Conservation (phyloP, 1,140 invertebrate genomes). For the Cydia splendana region DNA sequence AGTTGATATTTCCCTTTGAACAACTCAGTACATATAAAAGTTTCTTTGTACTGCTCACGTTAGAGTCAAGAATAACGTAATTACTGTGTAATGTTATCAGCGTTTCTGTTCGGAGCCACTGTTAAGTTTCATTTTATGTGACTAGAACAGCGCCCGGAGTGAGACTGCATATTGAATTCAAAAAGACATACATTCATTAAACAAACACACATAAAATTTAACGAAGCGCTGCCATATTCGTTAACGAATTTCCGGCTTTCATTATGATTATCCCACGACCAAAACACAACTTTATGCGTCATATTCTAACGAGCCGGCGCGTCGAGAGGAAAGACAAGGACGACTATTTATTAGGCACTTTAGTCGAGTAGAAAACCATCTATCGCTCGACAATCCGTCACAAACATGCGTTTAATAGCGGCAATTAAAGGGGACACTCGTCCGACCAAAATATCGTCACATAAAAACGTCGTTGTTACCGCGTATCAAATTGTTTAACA, state of each 20-base stretch:
- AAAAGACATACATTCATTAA: conserved; percentile 75
- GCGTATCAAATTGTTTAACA: conserved; percentile 72
- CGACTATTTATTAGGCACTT: conserved; percentile 1
- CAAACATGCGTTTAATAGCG: conserved; percentile 67
- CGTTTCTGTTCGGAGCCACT: neutral
- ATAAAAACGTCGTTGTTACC: conserved; percentile 65
- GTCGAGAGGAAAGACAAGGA: conserved; percentile 44
- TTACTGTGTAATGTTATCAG: conserved; percentile 20
- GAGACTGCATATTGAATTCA: conserved; percentile 67
- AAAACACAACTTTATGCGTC: conserved; percentile 40
- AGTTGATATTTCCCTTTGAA: neutral
- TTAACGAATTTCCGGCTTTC: conserved; percentile 74
- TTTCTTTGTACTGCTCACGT: neutral
- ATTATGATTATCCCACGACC: conserved; percentile 49
- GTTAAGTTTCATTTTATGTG: neutral
- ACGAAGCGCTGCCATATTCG: conserved; percentile 70
- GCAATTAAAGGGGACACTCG: conserved; percentile 72
- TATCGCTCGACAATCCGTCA: conserved; percentile 64
- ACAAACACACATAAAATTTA: conserved; percentile 73
- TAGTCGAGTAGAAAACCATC: conserved; percentile 45
- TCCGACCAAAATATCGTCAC: conserved; percentile 68
- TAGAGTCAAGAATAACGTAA: neutral
- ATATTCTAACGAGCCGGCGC: conserved; percentile 40
- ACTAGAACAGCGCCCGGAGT: neutral
- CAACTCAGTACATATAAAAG: too few species aligned